These are phyloP conservation scores for Tinamus major DNA, from an alignment of 2,797 vertebrate genomes.

Conservation along the genomic window DNA sequence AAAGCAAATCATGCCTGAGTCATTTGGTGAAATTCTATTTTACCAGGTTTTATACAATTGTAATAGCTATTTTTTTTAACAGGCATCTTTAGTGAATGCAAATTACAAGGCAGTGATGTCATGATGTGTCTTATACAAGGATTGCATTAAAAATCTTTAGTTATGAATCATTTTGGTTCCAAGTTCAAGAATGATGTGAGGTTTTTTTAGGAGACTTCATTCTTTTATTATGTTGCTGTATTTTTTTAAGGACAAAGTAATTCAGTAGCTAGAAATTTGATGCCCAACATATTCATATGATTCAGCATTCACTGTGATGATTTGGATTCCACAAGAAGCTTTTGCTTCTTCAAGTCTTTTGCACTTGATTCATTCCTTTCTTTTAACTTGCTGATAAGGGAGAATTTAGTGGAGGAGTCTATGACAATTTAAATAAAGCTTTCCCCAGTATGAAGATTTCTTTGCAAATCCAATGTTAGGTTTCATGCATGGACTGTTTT, in stretches of 20 bases:
- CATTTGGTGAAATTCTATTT: background rate
- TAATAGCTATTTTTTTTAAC: background rate
- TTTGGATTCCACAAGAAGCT: background rate
- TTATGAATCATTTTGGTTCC: background rate
- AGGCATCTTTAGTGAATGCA: background rate
- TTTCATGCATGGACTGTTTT: background rate
- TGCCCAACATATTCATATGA: background rate
- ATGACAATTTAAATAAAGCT: background rate
- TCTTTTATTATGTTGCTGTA: background rate
- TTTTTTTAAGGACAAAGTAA: background rate
- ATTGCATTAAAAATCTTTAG: background rate
- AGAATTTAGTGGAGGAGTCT: background rate
- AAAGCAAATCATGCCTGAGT: background rate
- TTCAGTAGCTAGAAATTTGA: background rate
- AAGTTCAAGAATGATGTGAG: background rate
- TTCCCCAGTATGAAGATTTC: background rate
- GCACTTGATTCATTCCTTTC: background rate
- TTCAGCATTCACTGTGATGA: background rate
- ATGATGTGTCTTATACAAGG: background rate
- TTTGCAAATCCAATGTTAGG: background rate
- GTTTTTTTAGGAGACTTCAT: background rate
- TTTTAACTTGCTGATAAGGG: background rate
- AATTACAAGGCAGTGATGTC: background rate
- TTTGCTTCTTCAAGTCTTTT: conserved; percentile 1
- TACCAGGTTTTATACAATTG: background rate